A percentile compares a stretch with the other conserved stretches of the same genome.
phyloP scores from a whole-genome alignment of 1,140 invertebrate genomes.

The Drepana arcuata region DNA sequence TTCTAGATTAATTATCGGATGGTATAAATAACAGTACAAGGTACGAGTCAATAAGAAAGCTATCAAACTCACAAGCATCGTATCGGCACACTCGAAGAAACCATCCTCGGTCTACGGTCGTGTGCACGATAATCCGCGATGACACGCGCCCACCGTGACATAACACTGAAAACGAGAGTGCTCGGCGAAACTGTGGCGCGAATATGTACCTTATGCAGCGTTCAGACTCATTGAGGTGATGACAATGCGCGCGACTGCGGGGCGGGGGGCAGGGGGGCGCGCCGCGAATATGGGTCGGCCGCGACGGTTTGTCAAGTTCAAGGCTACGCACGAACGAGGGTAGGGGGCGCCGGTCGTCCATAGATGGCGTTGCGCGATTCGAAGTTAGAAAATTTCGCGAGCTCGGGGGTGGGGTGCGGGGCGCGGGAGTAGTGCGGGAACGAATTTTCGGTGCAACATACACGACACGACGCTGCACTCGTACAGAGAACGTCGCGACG shows the following conservation, averaged over 20 bases:
- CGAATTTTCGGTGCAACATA: constrained; percentile 67
- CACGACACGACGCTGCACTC: constrained; percentile 62
- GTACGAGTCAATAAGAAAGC: no score
- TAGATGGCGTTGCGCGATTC: constrained; percentile 64
- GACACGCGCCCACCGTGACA: constrained; percentile 44
- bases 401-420: constrained; percentile 31
- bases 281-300: constrained; percentile 56
- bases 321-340: constrained; percentile 46
- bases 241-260: constrained; percentile 36
- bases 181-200: constrained; percentile 26
- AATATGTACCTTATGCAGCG: constrained; percentile 45
- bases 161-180: constrained; percentile 58
- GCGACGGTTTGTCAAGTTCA: constrained; percentile 64
- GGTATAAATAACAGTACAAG: no score
- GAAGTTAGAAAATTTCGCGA: constrained; percentile 54
- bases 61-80: no score
- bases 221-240: constrained; percentile 51
- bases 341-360: constrained; percentile 39
- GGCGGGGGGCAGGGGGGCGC: constrained; percentile 22
- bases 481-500: constrained; percentile 63
- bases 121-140: constrained; percentile 29
- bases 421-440: constrained; percentile 37
- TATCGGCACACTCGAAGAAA: no score
- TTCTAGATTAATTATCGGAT: no score
- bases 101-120: no score